phyloP scores from a whole-genome alignment of 1,140 invertebrate genomes.

The Brachionus rotundiformis region DNA sequence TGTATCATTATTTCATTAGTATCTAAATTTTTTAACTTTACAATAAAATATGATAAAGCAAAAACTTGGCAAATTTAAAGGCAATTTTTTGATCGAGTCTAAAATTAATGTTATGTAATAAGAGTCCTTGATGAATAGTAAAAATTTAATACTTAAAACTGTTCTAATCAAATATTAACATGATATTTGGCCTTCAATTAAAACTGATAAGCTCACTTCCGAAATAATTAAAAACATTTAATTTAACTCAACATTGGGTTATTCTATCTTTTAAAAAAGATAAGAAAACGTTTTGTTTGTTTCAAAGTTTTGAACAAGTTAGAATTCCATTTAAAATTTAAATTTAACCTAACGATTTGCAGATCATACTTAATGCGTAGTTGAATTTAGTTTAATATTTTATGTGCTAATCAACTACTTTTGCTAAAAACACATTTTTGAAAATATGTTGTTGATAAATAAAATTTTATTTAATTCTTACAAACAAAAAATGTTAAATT shows the following conservation, averaged over 20 bases:
- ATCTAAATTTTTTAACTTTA: not conserved
- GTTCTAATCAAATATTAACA: slow-evolving; percentile 9
- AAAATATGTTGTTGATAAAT: no score
- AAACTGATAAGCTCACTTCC: slow-evolving; percentile 6
- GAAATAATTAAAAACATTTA: slow-evolving; percentile 17
- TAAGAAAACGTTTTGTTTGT: not conserved
- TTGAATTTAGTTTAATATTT: no score
- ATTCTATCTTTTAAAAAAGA: not conserved
- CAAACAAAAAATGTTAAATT: no score
- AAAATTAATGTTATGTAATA: slow-evolving; percentile 7
- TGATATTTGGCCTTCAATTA: not conserved
- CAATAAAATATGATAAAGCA: not conserved
- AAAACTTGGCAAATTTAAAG: not conserved
- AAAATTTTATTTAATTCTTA: no score
- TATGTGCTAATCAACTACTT: no score
- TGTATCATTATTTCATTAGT: slow-evolving; percentile 5
- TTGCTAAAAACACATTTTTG: no score
- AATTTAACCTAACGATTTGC: not conserved
- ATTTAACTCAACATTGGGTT: slow-evolving; percentile 1
- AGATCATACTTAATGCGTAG: not conserved
- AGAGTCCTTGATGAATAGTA: not conserved
- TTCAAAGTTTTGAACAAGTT: not conserved
- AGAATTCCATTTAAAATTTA: not conserved
- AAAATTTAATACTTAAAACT: slow-evolving; percentile 22
- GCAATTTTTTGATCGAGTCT: not conserved